A percentile compares a stretch with the other conserved stretches of the same genome.
Evolutionary conservation across 1,140 invertebrate genomes (phyloP).

Genomic region (Bombus turneri): DNA sequence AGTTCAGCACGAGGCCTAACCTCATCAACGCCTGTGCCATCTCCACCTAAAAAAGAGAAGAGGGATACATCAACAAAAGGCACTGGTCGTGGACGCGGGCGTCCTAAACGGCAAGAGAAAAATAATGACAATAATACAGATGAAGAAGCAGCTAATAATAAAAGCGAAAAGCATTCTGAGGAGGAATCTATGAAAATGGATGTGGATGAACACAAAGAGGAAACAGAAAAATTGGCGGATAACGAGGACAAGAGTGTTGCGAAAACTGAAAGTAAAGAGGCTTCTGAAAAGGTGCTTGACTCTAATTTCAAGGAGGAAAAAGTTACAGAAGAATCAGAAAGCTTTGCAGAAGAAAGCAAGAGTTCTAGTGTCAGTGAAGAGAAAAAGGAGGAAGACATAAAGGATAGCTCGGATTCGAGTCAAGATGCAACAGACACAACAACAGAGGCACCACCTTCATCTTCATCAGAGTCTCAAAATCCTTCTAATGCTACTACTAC

Average conservation of each 20-base stretch:
- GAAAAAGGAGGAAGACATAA: conserved; percentile 74
- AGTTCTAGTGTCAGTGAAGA: conserved; percentile 70
- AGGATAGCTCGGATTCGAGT: conserved; percentile 79
- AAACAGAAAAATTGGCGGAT: conserved; percentile 66
- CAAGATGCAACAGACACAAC: conserved; percentile 74
- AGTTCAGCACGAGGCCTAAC: conserved; percentile 80
- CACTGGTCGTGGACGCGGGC: conserved; percentile 77
- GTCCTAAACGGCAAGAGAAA: conserved; percentile 79
- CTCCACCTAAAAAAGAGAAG: conserved; percentile 81
- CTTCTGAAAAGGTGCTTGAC: conserved; percentile 69
- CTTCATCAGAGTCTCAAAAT: conserved; percentile 73
- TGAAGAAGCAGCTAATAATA: conserved; percentile 77
- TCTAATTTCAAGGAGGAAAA: conserved; percentile 76
- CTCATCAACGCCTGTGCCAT: conserved; percentile 75
- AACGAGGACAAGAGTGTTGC: conserved; percentile 64
- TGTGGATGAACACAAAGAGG: conserved; percentile 75
- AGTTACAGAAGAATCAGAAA: conserved; percentile 73
- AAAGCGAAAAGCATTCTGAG: conserved; percentile 75
- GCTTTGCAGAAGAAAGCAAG: conserved; percentile 70
- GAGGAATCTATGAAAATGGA: conserved; percentile 79
- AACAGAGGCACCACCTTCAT: conserved; percentile 61
- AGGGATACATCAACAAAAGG: conserved; percentile 75
- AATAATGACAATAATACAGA: conserved; percentile 78
- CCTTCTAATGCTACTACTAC: conserved; percentile 69
- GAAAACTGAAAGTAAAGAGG: conserved; percentile 65